Evolutionary conservation across 2,113 vertebrate genomes (phyloP), one percentile per base, ranked within the genome.

Genomic region (Acrocephalus kingi): DNA sequence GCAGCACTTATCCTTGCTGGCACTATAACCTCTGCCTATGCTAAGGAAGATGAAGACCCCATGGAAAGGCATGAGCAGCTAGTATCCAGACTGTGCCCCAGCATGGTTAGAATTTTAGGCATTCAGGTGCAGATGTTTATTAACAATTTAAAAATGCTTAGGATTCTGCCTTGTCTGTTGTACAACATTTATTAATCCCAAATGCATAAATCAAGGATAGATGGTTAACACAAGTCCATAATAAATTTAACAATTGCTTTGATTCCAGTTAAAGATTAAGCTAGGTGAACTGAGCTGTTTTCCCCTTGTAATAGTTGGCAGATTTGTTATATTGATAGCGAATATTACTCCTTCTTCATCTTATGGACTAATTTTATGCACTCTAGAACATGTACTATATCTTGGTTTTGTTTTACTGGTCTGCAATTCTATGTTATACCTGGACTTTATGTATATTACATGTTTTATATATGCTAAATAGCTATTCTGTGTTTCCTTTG

Each of bases 321-420:
- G 7, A 41, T 63, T 43, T 37, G 4, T n/a, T 72, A 27, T n/a
- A 43, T 21, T 74, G 27, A 46, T 19, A 25, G 7, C 0, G 0
- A 52, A 20, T n/a, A 6, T 49, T 79, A 37, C 2, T 48, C 15
- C 30, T 55, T 58, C 8, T 8, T 37, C 19, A 49, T 37, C 11
- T 55, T 51, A 15, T 4, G 17, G 19, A 35, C 17, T 69, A 23
- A 37, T 64, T 87, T 75, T 64, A 31, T 6, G 3, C 13, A 39
- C 16, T 43, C 23, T 37, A 23, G 37, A 31, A 39, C 2, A 15
- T 20, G 16, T 3, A 35, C 25, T 37, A 8, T 20, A 24, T 3
- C 33, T 61, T 33, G 7, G 15, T 49, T 61, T 72, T 81, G 21
- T 39, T 82, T 55, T 10, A 33, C 18, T 78, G 24, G 6, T 56